Evolutionary conservation across 1,140 invertebrate genomes (phyloP).

Genomic region (Pseudoatta argentina): DNA sequence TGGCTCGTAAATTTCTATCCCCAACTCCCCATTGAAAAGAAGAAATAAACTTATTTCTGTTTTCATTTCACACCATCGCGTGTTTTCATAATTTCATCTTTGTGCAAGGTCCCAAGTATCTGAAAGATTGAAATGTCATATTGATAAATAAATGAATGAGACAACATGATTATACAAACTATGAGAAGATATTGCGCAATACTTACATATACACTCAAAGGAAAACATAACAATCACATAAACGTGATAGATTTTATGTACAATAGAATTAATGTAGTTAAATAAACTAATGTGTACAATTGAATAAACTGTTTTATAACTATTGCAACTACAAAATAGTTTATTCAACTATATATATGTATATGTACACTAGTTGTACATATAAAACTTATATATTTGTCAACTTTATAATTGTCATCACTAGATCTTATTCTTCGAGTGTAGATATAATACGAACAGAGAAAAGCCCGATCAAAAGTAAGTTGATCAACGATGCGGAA

Average conservation of each 20-base stretch:
- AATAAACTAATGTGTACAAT: too few relatives aligned
- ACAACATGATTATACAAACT: background rate
- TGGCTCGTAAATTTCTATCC: background rate
- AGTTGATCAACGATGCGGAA: background rate
- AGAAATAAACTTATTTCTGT: background rate
- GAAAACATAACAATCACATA: too few relatives aligned
- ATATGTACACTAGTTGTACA: too few relatives aligned
- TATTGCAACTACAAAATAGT: too few relatives aligned
- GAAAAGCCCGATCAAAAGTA: background rate
- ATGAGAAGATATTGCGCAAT: background rate
- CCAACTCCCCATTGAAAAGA: background rate
- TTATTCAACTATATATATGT: too few relatives aligned
- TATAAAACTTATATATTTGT: too few relatives aligned
- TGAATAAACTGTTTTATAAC: too few relatives aligned
- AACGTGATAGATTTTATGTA: too few relatives aligned
- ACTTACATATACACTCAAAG: too few relatives aligned
- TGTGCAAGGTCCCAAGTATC: background rate
- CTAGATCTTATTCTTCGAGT: too few relatives aligned
- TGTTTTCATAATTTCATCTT: background rate
- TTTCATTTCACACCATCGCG: background rate
- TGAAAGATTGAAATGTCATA: background rate
- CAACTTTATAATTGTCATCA: too few relatives aligned
- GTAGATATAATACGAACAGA: background rate
- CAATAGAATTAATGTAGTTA: too few relatives aligned
- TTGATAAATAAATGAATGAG: background rate